Evolutionary conservation across 2,113 vertebrate species (phyloP), one percentile per base, ranked within the genome.

Genomic region (Nannospalax galili): DNA sequence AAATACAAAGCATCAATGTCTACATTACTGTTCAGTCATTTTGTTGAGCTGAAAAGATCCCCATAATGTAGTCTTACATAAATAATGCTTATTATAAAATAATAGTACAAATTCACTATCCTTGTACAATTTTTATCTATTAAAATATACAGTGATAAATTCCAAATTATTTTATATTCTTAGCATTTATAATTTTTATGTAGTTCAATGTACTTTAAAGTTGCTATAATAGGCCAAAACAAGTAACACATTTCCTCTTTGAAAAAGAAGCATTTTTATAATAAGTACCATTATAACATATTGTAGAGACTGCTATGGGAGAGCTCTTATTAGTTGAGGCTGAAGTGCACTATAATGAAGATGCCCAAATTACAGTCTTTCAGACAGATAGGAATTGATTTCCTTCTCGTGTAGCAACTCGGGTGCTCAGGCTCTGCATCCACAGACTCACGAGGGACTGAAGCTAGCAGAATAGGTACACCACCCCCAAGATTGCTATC

Each of bases 301-400:
- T 42, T 67, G 24, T 73, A 62, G n/a, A 10, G 14, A 86, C 80
- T 58, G 14, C 20, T 19, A 48, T 45, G 3, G 35, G 87, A 80
- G 65, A 73, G 48, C 73, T 69, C 82, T 65, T 85, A 74, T 85
- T 73, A 82, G 11, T 72, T 65, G 73, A 40, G 72, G 28, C 45
- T 15, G 1, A 40, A 64, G 19, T 80, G 30, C 20, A 14, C 15
- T 72, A 1, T 73, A 88, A 69, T 32, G 79, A 64, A 81, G 16
- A 92, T 42, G 79, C 16, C 67, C 60, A 95, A 84, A 84, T 67
- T n/a, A n/a, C 22, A 79, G 67, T 91, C 45, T 73, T 90, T 84
- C 37, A 73, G 91, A 77, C 14, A 81, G 62, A 37, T 56, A 20
- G 48, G 84, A 77, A 75, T 86, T 88, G 48, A 90, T 89, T 91